Evolutionary conservation across 2,888 invertebrate genomes (phyloP).

Genomic region (Eupeodes luniger): DNA sequence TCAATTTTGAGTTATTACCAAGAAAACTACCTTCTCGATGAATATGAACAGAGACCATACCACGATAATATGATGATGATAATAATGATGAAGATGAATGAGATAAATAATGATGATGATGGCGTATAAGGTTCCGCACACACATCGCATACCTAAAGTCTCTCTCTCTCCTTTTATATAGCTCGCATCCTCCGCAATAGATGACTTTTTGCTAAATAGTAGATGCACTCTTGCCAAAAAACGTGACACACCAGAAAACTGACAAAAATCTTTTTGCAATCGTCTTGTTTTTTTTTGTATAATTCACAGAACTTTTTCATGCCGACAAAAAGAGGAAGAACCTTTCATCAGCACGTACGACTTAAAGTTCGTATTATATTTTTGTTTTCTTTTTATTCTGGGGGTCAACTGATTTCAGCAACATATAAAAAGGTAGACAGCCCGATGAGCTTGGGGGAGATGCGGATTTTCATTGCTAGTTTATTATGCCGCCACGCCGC

Average conservation of each 20-base stretch:
- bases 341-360: conserved; percentile 66
- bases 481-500: conserved; percentile 19
- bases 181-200: conserved; percentile 26
- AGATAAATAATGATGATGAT: conserved; percentile 11
- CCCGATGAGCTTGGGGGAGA: conserved; percentile 48
- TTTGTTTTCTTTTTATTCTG: conserved; percentile 47
- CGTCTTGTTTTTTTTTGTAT: not conserved
- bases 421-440: conserved; percentile 6
- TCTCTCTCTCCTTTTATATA: conserved; percentile 23
- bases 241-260: conserved; percentile 64
- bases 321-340: conserved; percentile 70
- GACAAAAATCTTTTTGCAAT: conserved; percentile 68
- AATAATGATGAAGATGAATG: conserved; percentile 34
- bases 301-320: conserved; percentile 41
- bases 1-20: conserved; percentile 60
- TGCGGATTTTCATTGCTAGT: conserved; percentile 53
- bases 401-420: conserved; percentile 68
- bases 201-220: conserved; percentile 70
- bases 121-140: not conserved
- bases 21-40: conserved; percentile 29
- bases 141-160: conserved; percentile 5
- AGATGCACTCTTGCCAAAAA: conserved; percentile 68
- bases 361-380: conserved; percentile 23
- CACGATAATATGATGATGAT: conserved; percentile 10
- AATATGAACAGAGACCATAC: not conserved